Base-by-base conservation (phyloP, 2,113 vertebrate genomes). In the Probosciger aterrimus region DNA sequence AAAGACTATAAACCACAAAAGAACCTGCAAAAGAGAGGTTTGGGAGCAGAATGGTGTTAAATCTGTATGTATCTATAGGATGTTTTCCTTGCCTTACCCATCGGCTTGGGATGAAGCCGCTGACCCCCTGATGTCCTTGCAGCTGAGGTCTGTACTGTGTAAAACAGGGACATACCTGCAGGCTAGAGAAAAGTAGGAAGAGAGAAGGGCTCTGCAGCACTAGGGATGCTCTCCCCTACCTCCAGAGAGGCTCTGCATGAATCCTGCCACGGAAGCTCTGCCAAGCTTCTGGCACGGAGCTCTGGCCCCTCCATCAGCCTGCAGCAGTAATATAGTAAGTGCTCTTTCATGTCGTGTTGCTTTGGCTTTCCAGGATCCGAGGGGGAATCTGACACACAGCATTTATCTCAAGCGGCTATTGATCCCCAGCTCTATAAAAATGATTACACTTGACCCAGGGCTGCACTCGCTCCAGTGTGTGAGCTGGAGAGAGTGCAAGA, bases 381-480 rank as follows among this genome's bases (percentile, higher is more conserved):
- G 76, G 63, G 81, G 64, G 62, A 55, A 86, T 85, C 85, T 76
- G 95, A 88, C 92, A 91, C 15, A 6, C 89, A 43, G 90, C 92
- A 65, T 97, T 97, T 94, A 87, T 96, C 96, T 97, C 95, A 91
- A 90, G 90, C 31, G 23, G 59, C 69, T 97, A 97, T 97, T 96
- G 97, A 97, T 98, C 95, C 70, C 79, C 81, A 25, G 93, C 96
- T 96, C 97, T 96, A 94, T 96, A 96, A 97, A 97, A 98, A 97
- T 95, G 78, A 97, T 97, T 96, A 95, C 91, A 92, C 96, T 97
- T 95, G 95, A 97, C 96, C 95, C 89, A 33, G 33, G 82, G 62
- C 91, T 88, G 89, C 86, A 23, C 91, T 92, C 22, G 0, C 62
- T 62, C 74, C 71, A 16, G 69, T 47, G 43, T 41, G 78, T 86